Conservation (phyloP, 2,113 vertebrate genomes). For the Carlito syrichta region DNA sequence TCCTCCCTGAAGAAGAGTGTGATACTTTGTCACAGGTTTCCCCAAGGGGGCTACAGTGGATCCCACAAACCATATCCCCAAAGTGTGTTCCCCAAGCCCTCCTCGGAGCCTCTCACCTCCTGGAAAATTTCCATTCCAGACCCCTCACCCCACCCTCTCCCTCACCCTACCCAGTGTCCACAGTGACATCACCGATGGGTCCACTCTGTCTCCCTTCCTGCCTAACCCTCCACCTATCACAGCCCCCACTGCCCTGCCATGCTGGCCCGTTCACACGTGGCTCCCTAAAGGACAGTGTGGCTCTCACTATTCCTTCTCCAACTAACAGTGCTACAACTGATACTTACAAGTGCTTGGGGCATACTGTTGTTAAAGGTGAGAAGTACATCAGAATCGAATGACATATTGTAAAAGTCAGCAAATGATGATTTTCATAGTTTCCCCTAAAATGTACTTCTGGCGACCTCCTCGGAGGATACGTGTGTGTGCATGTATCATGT, state of each 20-base stretch:
- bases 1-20: neutral
- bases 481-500: neutral
- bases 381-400: neutral
- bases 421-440: neutral
- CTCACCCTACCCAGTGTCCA: neutral
- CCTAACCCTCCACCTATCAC: neutral
- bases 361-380: neutral
- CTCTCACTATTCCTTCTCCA: neutral
- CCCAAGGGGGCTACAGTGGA: neutral
- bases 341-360: neutral
- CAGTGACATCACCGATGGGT: rapidly evolving
- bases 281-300: neutral
- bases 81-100: neutral
- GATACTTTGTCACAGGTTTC: neutral
- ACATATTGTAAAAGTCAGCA: neutral
- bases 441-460: neutral
- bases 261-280: too few species aligned
- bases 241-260: neutral
- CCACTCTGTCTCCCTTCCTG: neutral
- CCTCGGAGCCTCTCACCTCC: neutral
- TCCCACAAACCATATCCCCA: neutral
- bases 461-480: neutral
- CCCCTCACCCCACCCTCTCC: neutral
- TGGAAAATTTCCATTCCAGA: neutral
- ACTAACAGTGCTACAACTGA: neutral